phyloP scores from a whole-genome alignment of 2,797 vertebrate genomes.

The Pangasius djambal region DNA sequence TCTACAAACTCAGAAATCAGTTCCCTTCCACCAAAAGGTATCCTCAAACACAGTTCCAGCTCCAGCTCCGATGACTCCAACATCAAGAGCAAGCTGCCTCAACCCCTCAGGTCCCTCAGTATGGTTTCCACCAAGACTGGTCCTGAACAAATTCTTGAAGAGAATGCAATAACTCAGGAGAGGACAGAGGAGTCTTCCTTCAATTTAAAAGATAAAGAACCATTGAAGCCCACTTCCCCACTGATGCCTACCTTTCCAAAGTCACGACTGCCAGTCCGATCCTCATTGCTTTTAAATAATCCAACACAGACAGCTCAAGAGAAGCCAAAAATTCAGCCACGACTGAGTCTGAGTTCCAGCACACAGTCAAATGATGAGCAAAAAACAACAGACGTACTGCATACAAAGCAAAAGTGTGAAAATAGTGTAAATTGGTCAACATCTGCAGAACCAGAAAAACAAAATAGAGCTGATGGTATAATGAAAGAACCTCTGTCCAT shows the following conservation, averaged over 20 bases:
- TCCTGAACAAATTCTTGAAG: slow-evolving; percentile 70
- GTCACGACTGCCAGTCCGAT: slow-evolving; percentile 55
- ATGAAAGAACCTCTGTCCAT: not conserved
- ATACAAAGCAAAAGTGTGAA: slow-evolving; percentile 40
- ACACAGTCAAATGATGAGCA: slow-evolving; percentile 52
- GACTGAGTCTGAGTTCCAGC: slow-evolving; percentile 64
- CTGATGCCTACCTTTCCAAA: slow-evolving; percentile 50
- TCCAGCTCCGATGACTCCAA: slow-evolving; percentile 80
- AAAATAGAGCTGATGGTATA: slow-evolving; percentile 8
- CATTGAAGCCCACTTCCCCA: slow-evolving; percentile 67
- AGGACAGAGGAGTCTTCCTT: slow-evolving; percentile 54
- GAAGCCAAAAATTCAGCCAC: slow-evolving; percentile 42
- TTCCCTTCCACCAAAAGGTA: slow-evolving; percentile 70
- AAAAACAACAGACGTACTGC: slow-evolving; percentile 27
- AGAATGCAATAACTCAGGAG: slow-evolving; percentile 53
- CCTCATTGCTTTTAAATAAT: slow-evolving; percentile 18
- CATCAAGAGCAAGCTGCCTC: slow-evolving; percentile 44
- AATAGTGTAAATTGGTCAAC: slow-evolving; percentile 22
- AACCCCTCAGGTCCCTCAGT: slow-evolving; percentile 32
- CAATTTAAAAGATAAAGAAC: slow-evolving; percentile 66
- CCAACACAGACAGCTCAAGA: slow-evolving; percentile 36
- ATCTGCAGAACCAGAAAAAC: slow-evolving; percentile 6
- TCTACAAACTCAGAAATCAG: slow-evolving; percentile 59
- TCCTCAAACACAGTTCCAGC: slow-evolving; percentile 80
- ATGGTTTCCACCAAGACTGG: slow-evolving; percentile 64